phyloP scores from a whole-genome alignment of 37 sponge, comb jelly and placozoan species.

The Oopsacas minuta region DNA sequence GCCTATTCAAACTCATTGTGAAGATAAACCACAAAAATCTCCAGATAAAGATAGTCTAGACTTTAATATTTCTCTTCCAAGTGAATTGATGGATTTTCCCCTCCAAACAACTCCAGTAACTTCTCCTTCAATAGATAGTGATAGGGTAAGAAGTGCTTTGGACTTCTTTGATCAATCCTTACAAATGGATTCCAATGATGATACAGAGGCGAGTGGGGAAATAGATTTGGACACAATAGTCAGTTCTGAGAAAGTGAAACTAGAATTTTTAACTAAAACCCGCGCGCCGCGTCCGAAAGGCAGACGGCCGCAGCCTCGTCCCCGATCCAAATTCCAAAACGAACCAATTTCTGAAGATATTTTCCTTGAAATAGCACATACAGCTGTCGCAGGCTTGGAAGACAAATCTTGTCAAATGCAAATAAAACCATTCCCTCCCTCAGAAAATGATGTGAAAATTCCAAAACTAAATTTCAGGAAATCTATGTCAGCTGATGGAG shows the following conservation, averaged over 20 bases:
- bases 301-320: not conserved
- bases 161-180: not conserved
- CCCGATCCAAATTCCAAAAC: not conserved
- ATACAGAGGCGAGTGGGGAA: not conserved
- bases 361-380: conserved; percentile 8
- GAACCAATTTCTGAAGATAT: not conserved
- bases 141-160: not conserved
- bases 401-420: conserved; percentile 14
- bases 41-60: not conserved
- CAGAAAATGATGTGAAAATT: not conserved
- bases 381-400: not conserved
- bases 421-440: not conserved
- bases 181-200: not conserved
- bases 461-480: not conserved
- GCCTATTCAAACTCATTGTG: not conserved
- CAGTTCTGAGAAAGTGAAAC: not conserved
- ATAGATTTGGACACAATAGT: not conserved
- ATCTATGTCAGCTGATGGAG: not conserved
- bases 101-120: not conserved
- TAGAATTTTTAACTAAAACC: not conserved
- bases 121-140: not conserved
- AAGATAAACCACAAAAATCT: not conserved
- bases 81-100: not conserved
- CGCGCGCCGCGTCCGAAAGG: not conserved
- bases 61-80: not conserved